Evolutionary conservation across 2,888 invertebrate genomes (phyloP), one percentile per base, ranked within the genome.

Genomic region (Phortica okadai): DNA sequence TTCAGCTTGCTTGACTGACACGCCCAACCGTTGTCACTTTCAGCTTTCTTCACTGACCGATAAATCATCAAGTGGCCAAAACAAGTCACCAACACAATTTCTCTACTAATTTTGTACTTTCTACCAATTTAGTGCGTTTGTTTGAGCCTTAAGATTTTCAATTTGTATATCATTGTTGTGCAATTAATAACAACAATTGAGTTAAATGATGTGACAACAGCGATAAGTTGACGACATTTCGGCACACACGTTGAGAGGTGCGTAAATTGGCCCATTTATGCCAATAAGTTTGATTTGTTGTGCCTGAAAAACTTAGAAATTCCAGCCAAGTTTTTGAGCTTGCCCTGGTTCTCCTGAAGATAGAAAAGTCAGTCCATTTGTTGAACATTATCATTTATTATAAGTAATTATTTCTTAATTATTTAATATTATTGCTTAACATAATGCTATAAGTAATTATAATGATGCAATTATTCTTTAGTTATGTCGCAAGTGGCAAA

Each of bases 81-180:
- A 33, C 50, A 50, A 50, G 50, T 50, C 50, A 11, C 50, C 14
- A 50, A 50, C 50, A 50, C 50, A 50, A 14, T 50, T 50, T 50
- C 50, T 50, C 50, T 6, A 50, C 50, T 6, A 11, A 2, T 50
- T 77, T 83, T 81, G 83, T 81, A 83, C 86, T 85, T 85, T 85
- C 86, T 86, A 86, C 81, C 86, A 86, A 86, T 85, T 86, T 84
- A 80, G 76, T 58, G 80, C 80, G 72, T 83, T 85, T 85, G 85
- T 85, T 75, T 74, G 84, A 56, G 25, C 62, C n/a, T 21, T 16
- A 21, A 85, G 83, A 77, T 82, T 82, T 82, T 64, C 82, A 86
- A 87, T 87, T 87, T 86, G 78, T 69, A 2, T 56, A 14, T 33
- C 50, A 11, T 50, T 50, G 50, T 50, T 50, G 14, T 8, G 8